Percentiles rank a stretch among this genome's conserved stretches.
phyloP scores from a whole-genome alignment of 2,888 invertebrate species.

The Machimus rusticus region DNA sequence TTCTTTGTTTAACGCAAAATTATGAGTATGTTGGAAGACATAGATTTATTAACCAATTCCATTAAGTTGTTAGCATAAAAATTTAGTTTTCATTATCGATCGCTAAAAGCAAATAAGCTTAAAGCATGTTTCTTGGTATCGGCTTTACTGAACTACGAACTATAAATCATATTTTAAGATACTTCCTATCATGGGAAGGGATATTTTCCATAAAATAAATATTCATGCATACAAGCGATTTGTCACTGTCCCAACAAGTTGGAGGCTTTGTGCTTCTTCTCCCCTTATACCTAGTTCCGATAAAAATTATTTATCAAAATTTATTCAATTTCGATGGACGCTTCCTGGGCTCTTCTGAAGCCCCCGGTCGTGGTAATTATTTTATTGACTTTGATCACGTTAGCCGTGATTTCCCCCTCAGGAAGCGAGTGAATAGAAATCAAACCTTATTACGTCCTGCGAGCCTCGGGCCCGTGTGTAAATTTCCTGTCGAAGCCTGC shows the following conservation, averaged over 20 bases:
- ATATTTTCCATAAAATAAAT: not conserved
- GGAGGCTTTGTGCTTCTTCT: not conserved
- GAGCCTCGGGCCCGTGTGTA: not conserved
- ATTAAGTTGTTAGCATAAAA: not conserved
- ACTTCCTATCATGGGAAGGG: not conserved
- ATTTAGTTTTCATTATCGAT: not conserved
- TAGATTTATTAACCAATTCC: not conserved
- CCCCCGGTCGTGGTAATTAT: not conserved
- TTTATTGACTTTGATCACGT: not conserved
- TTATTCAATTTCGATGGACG: not conserved
- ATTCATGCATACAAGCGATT: not conserved
- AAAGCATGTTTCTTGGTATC: not conserved
- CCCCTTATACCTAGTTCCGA: not conserved
- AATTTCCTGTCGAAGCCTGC: not conserved
- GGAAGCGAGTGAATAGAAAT: not conserved
- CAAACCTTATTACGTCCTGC: not conserved
- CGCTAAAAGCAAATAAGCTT: not conserved
- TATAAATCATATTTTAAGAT: not conserved
- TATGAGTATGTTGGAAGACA: no score
- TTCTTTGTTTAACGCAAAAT: no score
- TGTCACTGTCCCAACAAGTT: not conserved
- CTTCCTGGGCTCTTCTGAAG: not conserved
- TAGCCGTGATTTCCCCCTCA: not conserved
- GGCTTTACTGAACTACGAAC: not conserved
- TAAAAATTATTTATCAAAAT: not conserved